These are phyloP conservation scores for Phyllotreta striolata DNA, from an alignment of 2,888 invertebrate genomes.

Conservation along the genomic window DNA sequence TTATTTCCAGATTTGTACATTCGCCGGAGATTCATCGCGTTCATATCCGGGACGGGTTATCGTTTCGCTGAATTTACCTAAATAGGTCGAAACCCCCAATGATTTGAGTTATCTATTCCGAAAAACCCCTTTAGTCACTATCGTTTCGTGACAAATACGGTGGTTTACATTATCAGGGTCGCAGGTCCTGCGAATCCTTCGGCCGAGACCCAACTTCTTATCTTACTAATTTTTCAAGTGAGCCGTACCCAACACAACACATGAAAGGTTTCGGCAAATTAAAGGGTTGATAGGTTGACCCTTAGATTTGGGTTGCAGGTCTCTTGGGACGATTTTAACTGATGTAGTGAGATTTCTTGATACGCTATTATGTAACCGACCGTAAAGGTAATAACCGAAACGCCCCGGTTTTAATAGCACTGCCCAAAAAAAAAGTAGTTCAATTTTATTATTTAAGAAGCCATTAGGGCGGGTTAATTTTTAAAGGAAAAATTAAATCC, in stretches of 20 bases:
- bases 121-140: constrained; percentile 18
- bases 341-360: constrained; percentile 9
- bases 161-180: constrained; percentile 24
- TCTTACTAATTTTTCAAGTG: constrained; percentile 21
- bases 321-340: constrained; percentile 1
- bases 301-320: constrained; percentile 1
- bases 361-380: constrained; percentile 1
- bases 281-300: constrained; percentile 16
- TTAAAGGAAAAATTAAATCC: background rate
- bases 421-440: background rate
- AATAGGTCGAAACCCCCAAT: constrained; percentile 32
- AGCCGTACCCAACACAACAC: constrained; percentile 12
- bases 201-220: constrained; percentile 20
- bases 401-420: too few species aligned
- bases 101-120: constrained; percentile 28
- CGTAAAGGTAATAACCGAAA: background rate
- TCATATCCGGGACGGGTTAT: too few species aligned
- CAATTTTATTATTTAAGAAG: background rate
- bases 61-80: constrained; percentile 18
- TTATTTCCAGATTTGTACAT: too few species aligned
- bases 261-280: constrained; percentile 14
- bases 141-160: constrained; percentile 26
- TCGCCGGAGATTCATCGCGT: too few species aligned
- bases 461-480: too few species aligned
- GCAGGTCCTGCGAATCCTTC: constrained; percentile 27